Evolutionary conservation across 2,113 vertebrate genomes (phyloP).

Genomic region (Arvicanthis niloticus): DNA sequence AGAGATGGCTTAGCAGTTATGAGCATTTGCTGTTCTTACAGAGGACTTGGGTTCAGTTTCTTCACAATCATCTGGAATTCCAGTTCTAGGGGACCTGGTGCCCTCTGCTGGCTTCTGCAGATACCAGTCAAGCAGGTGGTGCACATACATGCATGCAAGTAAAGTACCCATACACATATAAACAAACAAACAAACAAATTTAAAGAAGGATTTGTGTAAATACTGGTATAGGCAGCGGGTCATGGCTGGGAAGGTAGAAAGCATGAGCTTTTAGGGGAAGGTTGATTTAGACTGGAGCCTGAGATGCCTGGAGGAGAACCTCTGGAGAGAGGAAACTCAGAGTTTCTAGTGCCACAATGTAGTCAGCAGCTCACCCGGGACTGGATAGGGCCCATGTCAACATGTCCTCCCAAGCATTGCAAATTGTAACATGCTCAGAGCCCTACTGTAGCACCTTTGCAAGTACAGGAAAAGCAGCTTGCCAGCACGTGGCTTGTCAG

Average conservation of each 20-base stretch:
- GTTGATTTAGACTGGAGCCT: not conserved
- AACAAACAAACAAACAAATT: not conserved
- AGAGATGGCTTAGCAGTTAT: too few relatives aligned
- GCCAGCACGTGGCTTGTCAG: not conserved
- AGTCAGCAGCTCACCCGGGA: not conserved
- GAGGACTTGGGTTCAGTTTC: not conserved
- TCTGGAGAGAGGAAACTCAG: not conserved
- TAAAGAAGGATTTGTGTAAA: not conserved
- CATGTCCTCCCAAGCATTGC: not conserved
- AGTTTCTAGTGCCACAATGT: not conserved
- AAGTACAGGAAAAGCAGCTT: not conserved
- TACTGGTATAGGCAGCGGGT: not conserved
- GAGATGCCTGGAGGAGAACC: not conserved
- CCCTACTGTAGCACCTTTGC: not conserved
- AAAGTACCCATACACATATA: not conserved
- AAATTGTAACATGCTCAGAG: not conserved
- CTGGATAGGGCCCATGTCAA: not conserved
- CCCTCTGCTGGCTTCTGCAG: not conserved
- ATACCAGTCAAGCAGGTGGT: not conserved
- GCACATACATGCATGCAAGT: not conserved
- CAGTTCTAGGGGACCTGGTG: not conserved
- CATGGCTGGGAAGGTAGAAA: not conserved
- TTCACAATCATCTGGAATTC: not conserved
- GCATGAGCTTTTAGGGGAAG: not conserved
- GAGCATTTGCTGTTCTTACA: not conserved